Base-by-base conservation (phyloP, 23 tunicate genomes). In the Halocynthia roretzi region DNA sequence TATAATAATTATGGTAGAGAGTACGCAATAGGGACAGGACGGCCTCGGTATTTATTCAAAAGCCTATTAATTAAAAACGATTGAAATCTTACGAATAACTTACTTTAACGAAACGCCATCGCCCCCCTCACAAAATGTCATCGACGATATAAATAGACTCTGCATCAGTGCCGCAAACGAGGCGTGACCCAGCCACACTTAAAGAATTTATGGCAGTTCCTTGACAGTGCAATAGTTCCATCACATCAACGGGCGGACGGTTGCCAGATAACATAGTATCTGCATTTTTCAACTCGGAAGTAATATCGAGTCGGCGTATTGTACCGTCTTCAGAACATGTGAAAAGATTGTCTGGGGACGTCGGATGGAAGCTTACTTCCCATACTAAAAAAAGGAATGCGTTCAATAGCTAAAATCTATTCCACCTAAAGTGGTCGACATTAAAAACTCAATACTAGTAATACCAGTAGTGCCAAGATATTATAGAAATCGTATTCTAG, bases 261-360 rank as follows among this genome's bases (percentile, higher is more conserved):
- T 83, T 83, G 50, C 71, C 84, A 8, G 70, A 31, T 52, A 87
- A 52, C 53, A 78, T 17, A 40, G 70, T 6, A 52, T 20, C 49
- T 9, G 17, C 22, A 20, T 53, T 52, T 50, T 83, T 83, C n/a
- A 85, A 53, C 51, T 85, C 84, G 6, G 84, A 86, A 40, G 98
- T 64, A 19, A 76, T 50, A 61, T 92, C 85, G 7, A 92, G 64
- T 78, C 82, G 57, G n/a, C 92, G 65, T 8, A 79, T 84, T 7
- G 84, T 73, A 6, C 85, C 87, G 53, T 92, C 98, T 62, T 80
- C 87, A 5, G 98, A 92, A 63, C 98, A 92, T 6, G 93, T 82
- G 62, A 82, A 92, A 52, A 92, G 60, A 48, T 75, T 66, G 18
- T 81, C 81, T n/a, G 98, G 98, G 6, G 93, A 86, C 31, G 83